phyloP scores from a whole-genome alignment of 1,140 invertebrate species.

The Diachasma alloeum region DNA sequence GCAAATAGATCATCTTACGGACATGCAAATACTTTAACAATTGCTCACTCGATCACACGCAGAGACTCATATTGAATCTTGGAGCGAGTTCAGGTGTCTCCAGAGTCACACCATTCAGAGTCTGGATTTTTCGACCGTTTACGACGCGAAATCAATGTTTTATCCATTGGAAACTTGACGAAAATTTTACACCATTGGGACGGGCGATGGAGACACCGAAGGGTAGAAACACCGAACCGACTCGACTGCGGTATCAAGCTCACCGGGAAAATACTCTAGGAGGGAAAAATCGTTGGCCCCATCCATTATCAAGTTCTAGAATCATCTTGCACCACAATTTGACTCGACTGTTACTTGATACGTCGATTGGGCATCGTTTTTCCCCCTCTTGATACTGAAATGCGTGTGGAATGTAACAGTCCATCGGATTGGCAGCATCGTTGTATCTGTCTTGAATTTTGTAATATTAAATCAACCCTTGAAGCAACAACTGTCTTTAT shows the following conservation, averaged over 20 bases:
- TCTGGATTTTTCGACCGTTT: too few species aligned
- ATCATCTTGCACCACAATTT: conserved; percentile 53
- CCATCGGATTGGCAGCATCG: conserved; percentile 25
- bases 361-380: conserved; percentile 32
- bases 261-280: too few species aligned
- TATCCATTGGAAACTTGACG: not conserved
- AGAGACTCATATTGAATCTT: not conserved
- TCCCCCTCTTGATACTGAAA: not conserved
- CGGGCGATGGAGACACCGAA: not conserved
- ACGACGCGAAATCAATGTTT: too few species aligned
- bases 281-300: conserved; percentile 39
- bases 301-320: conserved; percentile 43
- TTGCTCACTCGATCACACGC: not conserved
- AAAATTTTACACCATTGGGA: not conserved
- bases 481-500: conserved; percentile 39
- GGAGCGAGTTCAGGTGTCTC: not conserved
- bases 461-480: conserved; percentile 55
- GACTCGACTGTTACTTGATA: conserved; percentile 42
- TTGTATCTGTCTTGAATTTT: conserved; percentile 55
- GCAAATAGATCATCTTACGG: not conserved
- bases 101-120: too few species aligned
- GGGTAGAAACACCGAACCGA: too few species aligned
- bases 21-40: not conserved
- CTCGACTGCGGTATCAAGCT: too few species aligned
- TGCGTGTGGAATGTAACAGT: not conserved